A percentile compares a stretch with the other conserved stretches of the same genome.
phyloP scores from a whole-genome alignment of 2,797 vertebrate species.

The Sphenopsis melanotis region DNA sequence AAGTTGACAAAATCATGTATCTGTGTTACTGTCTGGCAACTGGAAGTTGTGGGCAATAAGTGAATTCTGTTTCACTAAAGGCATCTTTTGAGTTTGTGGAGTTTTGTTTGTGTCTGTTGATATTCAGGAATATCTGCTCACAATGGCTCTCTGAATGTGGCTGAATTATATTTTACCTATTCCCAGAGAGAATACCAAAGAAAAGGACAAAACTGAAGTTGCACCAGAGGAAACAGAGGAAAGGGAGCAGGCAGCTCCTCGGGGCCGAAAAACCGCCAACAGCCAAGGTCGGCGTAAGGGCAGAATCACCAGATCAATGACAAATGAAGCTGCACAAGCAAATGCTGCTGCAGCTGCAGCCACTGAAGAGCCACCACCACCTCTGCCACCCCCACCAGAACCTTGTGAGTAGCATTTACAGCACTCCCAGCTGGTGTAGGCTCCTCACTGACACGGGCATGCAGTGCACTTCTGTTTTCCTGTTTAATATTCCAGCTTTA shows the following conservation, averaged over 20 bases:
- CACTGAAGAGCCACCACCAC: constrained; percentile 83
- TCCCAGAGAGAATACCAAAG: constrained; percentile 86
- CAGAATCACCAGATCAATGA: constrained; percentile 97
- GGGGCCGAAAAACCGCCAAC: constrained; percentile 96
- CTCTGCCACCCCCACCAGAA: constrained; percentile 81
- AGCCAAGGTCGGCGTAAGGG: constrained; percentile 97
- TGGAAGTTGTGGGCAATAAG: not conserved
- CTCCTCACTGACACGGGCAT: not conserved
- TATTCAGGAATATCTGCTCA: not conserved
- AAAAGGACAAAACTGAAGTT: constrained; percentile 94
- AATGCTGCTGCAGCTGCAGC: constrained; percentile 73
- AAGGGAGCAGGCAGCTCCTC: constrained; percentile 89
- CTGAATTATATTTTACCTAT: not conserved
- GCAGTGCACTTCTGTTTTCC: not conserved
- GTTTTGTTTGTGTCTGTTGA: not conserved
- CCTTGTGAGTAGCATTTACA: constrained; percentile 68
- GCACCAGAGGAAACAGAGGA: constrained; percentile 90
- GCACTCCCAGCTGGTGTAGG: not conserved
- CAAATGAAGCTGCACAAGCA: constrained; percentile 90
- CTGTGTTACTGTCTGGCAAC: not conserved
- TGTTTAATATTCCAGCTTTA: not conserved
- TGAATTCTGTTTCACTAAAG: not conserved
- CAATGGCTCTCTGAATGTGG: not conserved
- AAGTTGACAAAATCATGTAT: not conserved
- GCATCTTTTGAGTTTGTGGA: not conserved